Percentiles rank a stretch among this genome's conserved stretches.
These are phyloP conservation scores for Euzetes globulus DNA, from an alignment of 2,888 invertebrate genomes.

Conservation along the genomic window DNA sequence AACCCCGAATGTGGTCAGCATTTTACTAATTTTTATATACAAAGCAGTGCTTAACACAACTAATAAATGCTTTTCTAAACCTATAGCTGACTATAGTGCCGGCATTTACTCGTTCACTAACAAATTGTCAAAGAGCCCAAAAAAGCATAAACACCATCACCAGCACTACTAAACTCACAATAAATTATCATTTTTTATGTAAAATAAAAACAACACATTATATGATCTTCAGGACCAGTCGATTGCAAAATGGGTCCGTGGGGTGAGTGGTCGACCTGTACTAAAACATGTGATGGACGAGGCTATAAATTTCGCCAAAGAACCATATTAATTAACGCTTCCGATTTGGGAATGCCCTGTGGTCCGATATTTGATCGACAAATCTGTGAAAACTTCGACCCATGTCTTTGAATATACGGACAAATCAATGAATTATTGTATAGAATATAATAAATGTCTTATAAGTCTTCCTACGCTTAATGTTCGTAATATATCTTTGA, in stretches of 20 bases:
- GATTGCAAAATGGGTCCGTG: constrained; percentile 38
- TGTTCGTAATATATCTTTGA: constrained; percentile 9
- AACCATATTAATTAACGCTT: constrained; percentile 55
- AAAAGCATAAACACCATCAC: constrained; percentile 33
- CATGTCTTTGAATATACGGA: constrained; percentile 20
- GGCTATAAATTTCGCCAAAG: constrained; percentile 63
- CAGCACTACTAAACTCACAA: constrained; percentile 20
- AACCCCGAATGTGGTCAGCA: constrained; percentile 41
- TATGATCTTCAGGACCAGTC: constrained; percentile 11
- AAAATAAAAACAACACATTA: neutral
- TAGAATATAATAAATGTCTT: constrained; percentile 11
- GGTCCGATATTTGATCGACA: constrained; percentile 43
- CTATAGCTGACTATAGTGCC: neutral
- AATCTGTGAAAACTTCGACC: constrained; percentile 17
- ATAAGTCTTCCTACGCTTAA: constrained; percentile 1
- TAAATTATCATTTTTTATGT: constrained; percentile 1
- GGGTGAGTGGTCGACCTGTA: constrained; percentile 38
- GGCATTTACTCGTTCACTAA: constrained; percentile 8
- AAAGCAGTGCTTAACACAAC: constrained; percentile 13
- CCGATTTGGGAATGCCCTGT: constrained; percentile 60
- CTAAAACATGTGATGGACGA: constrained; percentile 36
- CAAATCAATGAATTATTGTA: neutral
- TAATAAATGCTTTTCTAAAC: constrained; percentile 1
- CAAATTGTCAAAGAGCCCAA: constrained; percentile 11
- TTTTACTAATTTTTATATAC: constrained; percentile 14